A percentile compares a stretch with the other conserved stretches of the same genome.
These are phyloP conservation scores for Eupithecia dodoneata DNA, from an alignment of 2,888 invertebrate genomes.

Conservation along the genomic window DNA sequence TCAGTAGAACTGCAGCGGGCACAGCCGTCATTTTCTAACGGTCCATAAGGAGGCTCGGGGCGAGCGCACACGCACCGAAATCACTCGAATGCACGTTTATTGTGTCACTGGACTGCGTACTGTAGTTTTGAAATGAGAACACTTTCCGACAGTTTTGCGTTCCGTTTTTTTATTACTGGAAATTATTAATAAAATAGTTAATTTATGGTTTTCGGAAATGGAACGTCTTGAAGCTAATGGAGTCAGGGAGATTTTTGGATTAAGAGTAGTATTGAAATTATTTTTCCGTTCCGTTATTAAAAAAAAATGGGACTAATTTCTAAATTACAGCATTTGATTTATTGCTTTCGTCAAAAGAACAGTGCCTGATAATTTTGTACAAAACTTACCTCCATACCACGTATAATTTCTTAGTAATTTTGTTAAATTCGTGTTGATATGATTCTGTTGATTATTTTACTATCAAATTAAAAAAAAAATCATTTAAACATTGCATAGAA, in stretches of 20 bases:
- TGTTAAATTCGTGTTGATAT: neutral
- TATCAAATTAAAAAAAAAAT: neutral
- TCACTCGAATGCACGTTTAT: slow-evolving; percentile 12
- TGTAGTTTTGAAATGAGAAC: slow-evolving; percentile 9
- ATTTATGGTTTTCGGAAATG: neutral
- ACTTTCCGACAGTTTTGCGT: slow-evolving; percentile 3
- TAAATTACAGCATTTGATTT: too few species aligned
- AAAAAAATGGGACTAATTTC: too few species aligned
- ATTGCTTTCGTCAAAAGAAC: too few species aligned
- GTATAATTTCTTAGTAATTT: neutral
- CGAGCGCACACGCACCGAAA: slow-evolving; percentile 27
- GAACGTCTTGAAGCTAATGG: neutral
- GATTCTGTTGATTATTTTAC: neutral
- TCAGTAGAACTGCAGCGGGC: slow-evolving; percentile 60
- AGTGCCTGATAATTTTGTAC: neutral
- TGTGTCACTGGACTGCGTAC: slow-evolving; percentile 11
- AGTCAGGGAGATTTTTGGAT: neutral
- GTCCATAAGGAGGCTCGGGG: slow-evolving; percentile 54
- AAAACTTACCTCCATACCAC: neutral
- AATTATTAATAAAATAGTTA: neutral
- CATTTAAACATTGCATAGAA: neutral
- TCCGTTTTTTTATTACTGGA: neutral
- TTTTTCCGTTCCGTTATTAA: neutral
- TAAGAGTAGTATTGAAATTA: neutral
- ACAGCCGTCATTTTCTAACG: slow-evolving; percentile 72